Conservation (phyloP, 2,113 vertebrate species). For the Cynocephalus volans region DNA sequence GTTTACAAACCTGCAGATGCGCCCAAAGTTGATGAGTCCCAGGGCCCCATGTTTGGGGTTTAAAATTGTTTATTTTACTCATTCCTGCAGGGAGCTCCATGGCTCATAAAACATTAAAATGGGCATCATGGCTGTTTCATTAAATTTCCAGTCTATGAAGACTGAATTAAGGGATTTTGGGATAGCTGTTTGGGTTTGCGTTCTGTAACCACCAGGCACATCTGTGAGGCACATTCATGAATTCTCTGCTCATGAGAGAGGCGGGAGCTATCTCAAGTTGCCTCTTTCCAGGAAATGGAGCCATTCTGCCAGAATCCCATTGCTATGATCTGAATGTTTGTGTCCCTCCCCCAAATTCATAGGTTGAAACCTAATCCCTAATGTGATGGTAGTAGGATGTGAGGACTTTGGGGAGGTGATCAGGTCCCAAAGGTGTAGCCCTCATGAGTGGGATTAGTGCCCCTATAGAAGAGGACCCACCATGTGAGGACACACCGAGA, state of each 20-base stretch:
- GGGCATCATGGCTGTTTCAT: not conserved
- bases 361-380: not conserved
- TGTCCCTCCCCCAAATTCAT: not conserved
- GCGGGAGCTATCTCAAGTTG: not conserved
- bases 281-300: not conserved
- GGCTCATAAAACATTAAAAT: not conserved
- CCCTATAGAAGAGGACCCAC: not conserved
- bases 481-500: too few relatives aligned
- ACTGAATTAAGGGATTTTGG: not conserved
- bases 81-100: not conserved
- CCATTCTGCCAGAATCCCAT: not conserved
- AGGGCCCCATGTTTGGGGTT: not conserved
- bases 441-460: not conserved
- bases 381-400: not conserved
- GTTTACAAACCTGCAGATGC: rapidly evolving
- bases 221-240: not conserved
- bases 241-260: too few relatives aligned
- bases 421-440: not conserved
- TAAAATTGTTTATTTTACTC: not conserved
- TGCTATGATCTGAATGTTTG: not conserved
- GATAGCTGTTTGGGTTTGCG: not conserved
- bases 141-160: not conserved
- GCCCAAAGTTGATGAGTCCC: not conserved
- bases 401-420: not conserved
- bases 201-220: not conserved